These are phyloP conservation scores for Myripristis murdjan DNA, from an alignment of 2,797 vertebrate genomes.

Conservation along the genomic window DNA sequence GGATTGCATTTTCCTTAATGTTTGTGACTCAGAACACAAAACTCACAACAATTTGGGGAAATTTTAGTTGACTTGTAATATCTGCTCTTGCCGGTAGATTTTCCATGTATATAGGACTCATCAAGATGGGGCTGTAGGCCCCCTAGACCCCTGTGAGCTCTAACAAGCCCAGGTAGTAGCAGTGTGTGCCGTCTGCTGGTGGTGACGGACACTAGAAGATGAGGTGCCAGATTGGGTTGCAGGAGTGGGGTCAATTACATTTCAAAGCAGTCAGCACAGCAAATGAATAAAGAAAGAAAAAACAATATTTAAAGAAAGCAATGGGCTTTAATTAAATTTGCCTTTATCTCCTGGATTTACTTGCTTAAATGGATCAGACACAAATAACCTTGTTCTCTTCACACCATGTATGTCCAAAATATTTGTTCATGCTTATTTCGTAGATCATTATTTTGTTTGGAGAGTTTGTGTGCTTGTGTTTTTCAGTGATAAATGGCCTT, in stretches of 20 bases:
- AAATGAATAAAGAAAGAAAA: slow-evolving; percentile 20
- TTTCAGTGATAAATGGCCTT: neutral
- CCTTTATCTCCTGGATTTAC: slow-evolving; percentile 1
- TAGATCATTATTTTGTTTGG: neutral
- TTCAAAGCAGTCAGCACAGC: slow-evolving; percentile 26
- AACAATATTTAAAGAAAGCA: neutral
- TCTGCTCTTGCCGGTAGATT: neutral
- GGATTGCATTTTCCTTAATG: slow-evolving; percentile 4
- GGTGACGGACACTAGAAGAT: slow-evolving; percentile 26
- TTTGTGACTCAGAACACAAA: neutral
- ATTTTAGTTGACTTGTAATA: neutral
- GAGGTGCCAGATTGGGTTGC: slow-evolving; percentile 12
- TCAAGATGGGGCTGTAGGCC: slow-evolving; percentile 16
- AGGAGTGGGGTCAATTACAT: slow-evolving; percentile 10
- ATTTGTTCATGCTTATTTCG: neutral
- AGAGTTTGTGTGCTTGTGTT: neutral
- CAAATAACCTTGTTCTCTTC: neutral
- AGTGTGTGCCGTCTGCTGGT: slow-evolving; percentile 1
- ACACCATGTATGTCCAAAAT: neutral
- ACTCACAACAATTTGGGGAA: neutral
- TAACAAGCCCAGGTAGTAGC: neutral
- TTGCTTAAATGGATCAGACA: slow-evolving; percentile 10
- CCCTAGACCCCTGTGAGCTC: slow-evolving; percentile 16
- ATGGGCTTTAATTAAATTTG: neutral
- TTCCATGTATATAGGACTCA: slow-evolving; percentile 9